Conservation (phyloP, 2,797 vertebrate genomes). For the Chanos chanos region DNA sequence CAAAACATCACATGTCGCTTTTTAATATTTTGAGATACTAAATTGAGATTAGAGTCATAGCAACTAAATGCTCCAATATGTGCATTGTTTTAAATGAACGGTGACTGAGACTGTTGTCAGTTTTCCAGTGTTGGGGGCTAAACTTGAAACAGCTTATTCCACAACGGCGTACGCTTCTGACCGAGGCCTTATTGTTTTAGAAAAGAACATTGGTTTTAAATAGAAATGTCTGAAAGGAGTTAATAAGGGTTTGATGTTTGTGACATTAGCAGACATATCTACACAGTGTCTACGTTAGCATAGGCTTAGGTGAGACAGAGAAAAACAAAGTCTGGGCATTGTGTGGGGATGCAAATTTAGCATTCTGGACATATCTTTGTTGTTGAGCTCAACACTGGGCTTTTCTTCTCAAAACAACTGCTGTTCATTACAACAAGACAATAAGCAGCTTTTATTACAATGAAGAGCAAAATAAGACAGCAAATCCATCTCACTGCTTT, state of each 20-base stretch:
- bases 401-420: slow-evolving; percentile 74
- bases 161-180: too few relatives aligned
- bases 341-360: slow-evolving; percentile 63
- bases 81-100: too few relatives aligned
- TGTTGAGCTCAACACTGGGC: slow-evolving; percentile 69
- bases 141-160: too few relatives aligned
- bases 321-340: slow-evolving; percentile 60
- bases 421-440: slow-evolving; percentile 71
- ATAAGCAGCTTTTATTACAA: slow-evolving; percentile 64
- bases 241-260: too few relatives aligned
- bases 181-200: too few relatives aligned
- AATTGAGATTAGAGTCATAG: too few relatives aligned
- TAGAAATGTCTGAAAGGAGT: too few relatives aligned
- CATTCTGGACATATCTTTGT: slow-evolving; percentile 76
- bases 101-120: too few relatives aligned
- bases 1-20: neutral
- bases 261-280: neutral
- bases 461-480: slow-evolving; percentile 50
- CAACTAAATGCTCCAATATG: too few relatives aligned
- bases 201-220: too few relatives aligned
- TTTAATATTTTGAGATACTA: too few relatives aligned
- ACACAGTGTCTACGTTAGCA: slow-evolving; percentile 38
- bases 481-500: slow-evolving; percentile 38
- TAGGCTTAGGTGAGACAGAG: slow-evolving; percentile 41
- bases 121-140: too few relatives aligned